These are phyloP conservation scores for Hycleus phaleratus DNA, from an alignment of 1,140 invertebrate species.

Conservation along the genomic window DNA sequence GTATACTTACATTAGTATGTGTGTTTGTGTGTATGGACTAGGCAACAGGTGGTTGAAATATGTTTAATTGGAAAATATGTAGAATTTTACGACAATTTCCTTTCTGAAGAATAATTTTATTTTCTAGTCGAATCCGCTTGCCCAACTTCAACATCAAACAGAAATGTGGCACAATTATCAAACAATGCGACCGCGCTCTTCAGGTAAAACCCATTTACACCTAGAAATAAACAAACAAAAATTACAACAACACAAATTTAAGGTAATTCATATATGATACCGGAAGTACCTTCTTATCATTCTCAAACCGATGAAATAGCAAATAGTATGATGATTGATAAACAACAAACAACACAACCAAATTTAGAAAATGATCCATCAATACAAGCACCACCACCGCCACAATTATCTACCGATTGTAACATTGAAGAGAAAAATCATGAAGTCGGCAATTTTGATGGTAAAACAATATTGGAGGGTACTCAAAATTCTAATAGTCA, in stretches of 20 bases:
- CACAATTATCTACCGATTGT: background rate
- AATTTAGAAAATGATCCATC: background rate
- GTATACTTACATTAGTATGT: too few species aligned
- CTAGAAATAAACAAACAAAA: background rate
- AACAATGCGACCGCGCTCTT: conserved; percentile 21
- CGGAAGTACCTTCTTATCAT: conserved; percentile 4
- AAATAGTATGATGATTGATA: conserved; percentile 1
- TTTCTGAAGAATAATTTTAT: background rate
- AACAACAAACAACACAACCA: conserved; percentile 10
- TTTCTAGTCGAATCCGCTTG: conserved; percentile 26
- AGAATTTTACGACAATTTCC: background rate
- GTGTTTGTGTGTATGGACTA: background rate
- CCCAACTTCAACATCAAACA: conserved; percentile 29
- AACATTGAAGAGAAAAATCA: background rate
- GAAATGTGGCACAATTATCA: conserved; percentile 33
- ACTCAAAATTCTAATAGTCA: background rate
- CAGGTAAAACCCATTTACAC: conserved; percentile 11
- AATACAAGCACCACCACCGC: background rate
- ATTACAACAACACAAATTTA: background rate
- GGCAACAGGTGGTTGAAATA: conserved; percentile 14
- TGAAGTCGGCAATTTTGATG: background rate
- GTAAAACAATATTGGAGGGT: background rate
- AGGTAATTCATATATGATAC: conserved; percentile 20
- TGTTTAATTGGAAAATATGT: conserved; percentile 8
- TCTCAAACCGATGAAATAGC: too few species aligned